phyloP scores from a whole-genome alignment of 2,888 invertebrate species.

The Hydrotaea diabolus region DNA sequence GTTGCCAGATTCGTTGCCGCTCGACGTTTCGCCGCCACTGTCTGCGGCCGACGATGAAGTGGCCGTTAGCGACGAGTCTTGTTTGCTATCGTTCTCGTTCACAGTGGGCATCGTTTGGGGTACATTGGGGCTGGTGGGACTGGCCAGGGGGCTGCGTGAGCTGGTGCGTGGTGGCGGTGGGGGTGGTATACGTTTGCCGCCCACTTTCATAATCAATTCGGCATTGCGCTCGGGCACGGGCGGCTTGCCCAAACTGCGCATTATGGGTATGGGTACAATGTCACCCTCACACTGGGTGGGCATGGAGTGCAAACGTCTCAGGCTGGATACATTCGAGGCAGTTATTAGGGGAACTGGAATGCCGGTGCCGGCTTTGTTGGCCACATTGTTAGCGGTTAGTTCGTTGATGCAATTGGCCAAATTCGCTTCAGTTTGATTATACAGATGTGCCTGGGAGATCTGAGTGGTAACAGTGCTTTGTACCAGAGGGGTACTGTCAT shows the following conservation, averaged over 20 bases:
- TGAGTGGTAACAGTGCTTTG: slow-evolving; percentile 81
- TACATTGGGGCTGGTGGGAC: slow-evolving; percentile 88
- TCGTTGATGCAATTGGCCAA: slow-evolving; percentile 60
- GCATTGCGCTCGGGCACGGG: slow-evolving; percentile 91
- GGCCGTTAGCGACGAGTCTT: slow-evolving; percentile 75
- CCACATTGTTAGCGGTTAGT: slow-evolving; percentile 78
- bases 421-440: slow-evolving; percentile 73
- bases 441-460: slow-evolving; percentile 80
- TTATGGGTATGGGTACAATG: slow-evolving; percentile 59
- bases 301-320: slow-evolving; percentile 91
- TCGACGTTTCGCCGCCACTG: slow-evolving; percentile 83
- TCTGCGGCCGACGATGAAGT: slow-evolving; percentile 74
- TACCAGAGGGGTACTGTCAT: slow-evolving; percentile 80
- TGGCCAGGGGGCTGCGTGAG: slow-evolving; percentile 92
- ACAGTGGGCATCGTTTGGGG: slow-evolving; percentile 83
- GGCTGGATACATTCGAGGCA: slow-evolving; percentile 81
- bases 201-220: slow-evolving; percentile 87
- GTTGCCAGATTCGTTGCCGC: slow-evolving; percentile 89
- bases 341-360: slow-evolving; percentile 55
- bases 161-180: slow-evolving; percentile 96
- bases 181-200: slow-evolving; percentile 90
- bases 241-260: slow-evolving; percentile 83
- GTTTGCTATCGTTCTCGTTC: slow-evolving; percentile 76
- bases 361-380: slow-evolving; percentile 52
- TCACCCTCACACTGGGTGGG: slow-evolving; percentile 82